Evolutionary conservation across 2,113 vertebrate genomes (phyloP).

Genomic region (Onychorhynchus coronatus): DNA sequence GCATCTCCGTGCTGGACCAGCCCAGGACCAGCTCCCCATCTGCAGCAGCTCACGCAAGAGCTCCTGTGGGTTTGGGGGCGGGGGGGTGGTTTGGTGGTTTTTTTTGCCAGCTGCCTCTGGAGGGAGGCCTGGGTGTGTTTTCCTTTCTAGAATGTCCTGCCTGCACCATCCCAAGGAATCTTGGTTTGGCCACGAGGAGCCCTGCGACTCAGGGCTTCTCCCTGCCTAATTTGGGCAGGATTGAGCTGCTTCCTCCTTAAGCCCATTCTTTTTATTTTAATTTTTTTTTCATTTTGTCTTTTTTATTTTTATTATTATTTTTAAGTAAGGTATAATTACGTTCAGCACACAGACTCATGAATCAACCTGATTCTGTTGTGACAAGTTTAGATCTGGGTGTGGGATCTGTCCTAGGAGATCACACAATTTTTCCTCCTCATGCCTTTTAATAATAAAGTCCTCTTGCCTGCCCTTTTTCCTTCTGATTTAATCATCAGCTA

Average conservation of each 20-base stretch:
- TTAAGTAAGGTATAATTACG: conserved; percentile 11
- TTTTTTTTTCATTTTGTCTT: neutral
- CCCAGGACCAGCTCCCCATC: neutral
- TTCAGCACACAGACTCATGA: neutral
- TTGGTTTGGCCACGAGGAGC: neutral
- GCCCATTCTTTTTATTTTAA: neutral
- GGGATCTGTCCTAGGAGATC: conserved; percentile 27
- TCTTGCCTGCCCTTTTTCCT: neutral
- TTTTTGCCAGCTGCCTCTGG: neutral
- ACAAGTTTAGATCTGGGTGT: conserved; percentile 29
- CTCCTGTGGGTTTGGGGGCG: neutral
- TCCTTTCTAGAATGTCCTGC: neutral
- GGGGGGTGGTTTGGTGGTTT: neutral
- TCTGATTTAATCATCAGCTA: neutral
- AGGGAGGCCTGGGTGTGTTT: neutral
- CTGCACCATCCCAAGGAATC: conserved; percentile 9
- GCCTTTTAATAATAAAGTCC: neutral
- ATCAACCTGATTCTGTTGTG: conserved; percentile 49
- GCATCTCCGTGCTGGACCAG: neutral
- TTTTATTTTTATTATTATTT: neutral
- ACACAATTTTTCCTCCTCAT: conserved; percentile 1
- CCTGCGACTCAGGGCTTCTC: neutral
- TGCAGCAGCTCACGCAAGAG: neutral
- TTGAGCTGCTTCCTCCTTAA: neutral
- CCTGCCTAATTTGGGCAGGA: conserved; percentile 28